Evolutionary conservation across 1,140 invertebrate species (phyloP).

Genomic region (Acromyrmex heyeri): DNA sequence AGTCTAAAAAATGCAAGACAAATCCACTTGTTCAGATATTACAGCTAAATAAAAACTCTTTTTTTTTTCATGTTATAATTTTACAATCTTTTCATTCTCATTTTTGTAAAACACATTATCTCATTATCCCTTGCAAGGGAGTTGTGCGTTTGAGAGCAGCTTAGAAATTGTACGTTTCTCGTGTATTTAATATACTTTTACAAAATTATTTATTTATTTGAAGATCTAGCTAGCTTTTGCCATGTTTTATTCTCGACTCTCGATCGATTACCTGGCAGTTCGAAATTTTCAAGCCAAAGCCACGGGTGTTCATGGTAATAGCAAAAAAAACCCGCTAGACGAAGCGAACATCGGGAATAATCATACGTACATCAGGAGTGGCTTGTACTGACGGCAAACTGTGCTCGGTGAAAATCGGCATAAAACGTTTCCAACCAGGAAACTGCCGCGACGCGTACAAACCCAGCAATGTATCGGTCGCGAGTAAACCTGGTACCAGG

Average conservation of each 20-base stretch:
- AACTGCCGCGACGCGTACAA: constrained; percentile 21
- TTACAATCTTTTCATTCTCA: not conserved
- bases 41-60: constrained; percentile 5
- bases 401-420: constrained; percentile 59
- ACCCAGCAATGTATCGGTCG: constrained; percentile 65
- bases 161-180: too few species aligned
- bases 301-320: not conserved
- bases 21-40: constrained; percentile 29
- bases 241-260: not conserved
- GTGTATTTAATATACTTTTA: not conserved
- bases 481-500: constrained; percentile 67
- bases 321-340: not conserved
- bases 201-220: constrained; percentile 6
- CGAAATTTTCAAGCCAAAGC: not conserved
- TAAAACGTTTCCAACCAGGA: constrained; percentile 70
- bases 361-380: constrained; percentile 16
- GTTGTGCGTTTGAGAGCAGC: too few species aligned
- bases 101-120: not conserved
- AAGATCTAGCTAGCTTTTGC: not conserved
- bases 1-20: not conserved
- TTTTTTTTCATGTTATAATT: constrained; percentile 17
- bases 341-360: constrained; percentile 56
- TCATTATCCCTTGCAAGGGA: not conserved
- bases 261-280: not conserved
- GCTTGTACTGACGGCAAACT: constrained; percentile 45